Evolutionary conservation across 2,113 vertebrate genomes (phyloP).

Genomic region (Lophotis ruficrista): DNA sequence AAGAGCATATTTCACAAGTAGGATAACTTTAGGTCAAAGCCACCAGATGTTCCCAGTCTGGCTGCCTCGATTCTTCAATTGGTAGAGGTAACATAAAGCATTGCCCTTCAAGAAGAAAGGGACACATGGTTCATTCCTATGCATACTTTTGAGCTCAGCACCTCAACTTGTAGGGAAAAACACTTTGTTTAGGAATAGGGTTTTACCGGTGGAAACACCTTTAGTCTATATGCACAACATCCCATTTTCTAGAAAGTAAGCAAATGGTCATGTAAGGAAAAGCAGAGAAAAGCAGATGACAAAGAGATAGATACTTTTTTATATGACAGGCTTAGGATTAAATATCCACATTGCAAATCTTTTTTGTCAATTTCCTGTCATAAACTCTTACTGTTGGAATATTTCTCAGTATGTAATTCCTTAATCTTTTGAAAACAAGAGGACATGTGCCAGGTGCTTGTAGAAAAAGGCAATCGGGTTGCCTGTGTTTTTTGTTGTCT

Average conservation of each 20-base stretch:
- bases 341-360: not conserved
- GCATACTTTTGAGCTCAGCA: not conserved
- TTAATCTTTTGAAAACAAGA: slow-evolving; percentile 3
- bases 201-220: not conserved
- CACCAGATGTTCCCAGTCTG: not conserved
- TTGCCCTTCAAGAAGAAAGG: not conserved
- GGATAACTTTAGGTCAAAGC: not conserved
- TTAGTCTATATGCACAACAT: not conserved
- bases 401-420: not conserved
- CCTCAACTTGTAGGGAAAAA: not conserved
- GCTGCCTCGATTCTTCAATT: not conserved
- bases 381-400: not conserved
- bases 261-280: not conserved
- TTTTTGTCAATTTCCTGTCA: not conserved
- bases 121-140: not conserved
- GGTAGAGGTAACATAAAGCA: not conserved
- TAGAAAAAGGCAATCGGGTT: not conserved
- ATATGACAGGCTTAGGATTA: not conserved
- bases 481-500: not conserved
- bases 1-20: not conserved
- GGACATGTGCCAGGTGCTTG: not conserved
- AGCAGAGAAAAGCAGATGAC: not conserved
- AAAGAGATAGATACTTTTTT: not conserved
- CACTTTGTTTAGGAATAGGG: not conserved
- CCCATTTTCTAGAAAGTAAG: not conserved